Evolutionary conservation across 1,140 invertebrate genomes (phyloP).

Genomic region (Lasioglossum baleicum): DNA sequence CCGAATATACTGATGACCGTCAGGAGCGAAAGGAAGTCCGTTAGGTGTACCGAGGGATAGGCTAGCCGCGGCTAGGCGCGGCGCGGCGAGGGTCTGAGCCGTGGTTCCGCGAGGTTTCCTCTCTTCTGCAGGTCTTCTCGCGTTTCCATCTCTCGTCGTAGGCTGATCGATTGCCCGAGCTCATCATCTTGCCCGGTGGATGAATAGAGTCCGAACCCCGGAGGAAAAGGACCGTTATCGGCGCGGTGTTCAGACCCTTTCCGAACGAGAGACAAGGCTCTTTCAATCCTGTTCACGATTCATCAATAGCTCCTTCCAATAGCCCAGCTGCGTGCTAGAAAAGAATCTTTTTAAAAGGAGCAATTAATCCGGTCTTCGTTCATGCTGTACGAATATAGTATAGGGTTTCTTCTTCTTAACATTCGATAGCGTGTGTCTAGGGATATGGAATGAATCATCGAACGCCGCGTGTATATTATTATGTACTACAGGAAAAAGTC

Average conservation of each 20-base stretch:
- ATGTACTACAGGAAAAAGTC: not conserved
- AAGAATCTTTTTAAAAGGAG: too few species aligned
- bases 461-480: not conserved
- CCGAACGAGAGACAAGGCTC: too few species aligned
- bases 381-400: too few species aligned
- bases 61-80: constrained; percentile 56
- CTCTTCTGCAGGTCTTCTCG: constrained; percentile 78
- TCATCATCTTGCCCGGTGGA: constrained; percentile 51
- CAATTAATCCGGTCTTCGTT: too few species aligned
- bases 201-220: constrained; percentile 5
- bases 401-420: too few species aligned
- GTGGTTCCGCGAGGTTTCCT: constrained; percentile 77
- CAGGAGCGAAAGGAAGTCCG: constrained; percentile 74
- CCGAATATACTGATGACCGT: constrained; percentile 63
- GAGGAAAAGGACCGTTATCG: too few species aligned
- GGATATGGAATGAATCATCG: too few species aligned
- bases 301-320: not conserved
- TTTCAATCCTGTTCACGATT: not conserved
- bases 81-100: constrained; percentile 68
- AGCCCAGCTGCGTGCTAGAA: too few species aligned
- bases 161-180: constrained; percentile 69
- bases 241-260: too few species aligned
- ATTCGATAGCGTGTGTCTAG: too few species aligned
- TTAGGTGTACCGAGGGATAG: constrained; percentile 74
- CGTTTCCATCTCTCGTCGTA: constrained; percentile 67